A percentile compares a stretch with the other conserved stretches of the same genome.
Evolutionary conservation across 2,888 invertebrate genomes (phyloP).

Genomic region (Caenorhabditis doughertyi): DNA sequence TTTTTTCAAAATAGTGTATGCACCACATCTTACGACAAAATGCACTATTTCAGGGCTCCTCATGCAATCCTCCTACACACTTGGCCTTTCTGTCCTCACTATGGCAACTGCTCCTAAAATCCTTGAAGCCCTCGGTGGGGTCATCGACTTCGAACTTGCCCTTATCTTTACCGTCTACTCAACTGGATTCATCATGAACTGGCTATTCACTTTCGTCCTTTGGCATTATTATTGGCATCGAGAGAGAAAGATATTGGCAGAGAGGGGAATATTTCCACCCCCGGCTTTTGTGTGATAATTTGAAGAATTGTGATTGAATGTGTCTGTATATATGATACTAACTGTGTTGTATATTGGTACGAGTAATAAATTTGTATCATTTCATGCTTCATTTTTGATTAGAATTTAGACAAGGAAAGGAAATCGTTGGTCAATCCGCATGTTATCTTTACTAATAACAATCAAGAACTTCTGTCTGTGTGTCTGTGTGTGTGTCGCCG

Average conservation of each 20-base stretch:
- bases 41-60: conserved; percentile 72
- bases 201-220: conserved; percentile 76
- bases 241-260: conserved; percentile 63
- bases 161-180: conserved; percentile 65
- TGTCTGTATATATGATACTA: too few species aligned
- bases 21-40: too few species aligned
- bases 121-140: conserved; percentile 74
- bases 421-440: too few species aligned
- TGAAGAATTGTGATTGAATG: background rate
- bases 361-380: background rate
- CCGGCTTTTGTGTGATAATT: conserved; percentile 52
- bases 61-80: conserved; percentile 82
- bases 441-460: too few species aligned
- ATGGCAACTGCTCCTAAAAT: conserved; percentile 83
- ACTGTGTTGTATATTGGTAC: background rate
- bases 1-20: too few species aligned
- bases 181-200: conserved; percentile 67
- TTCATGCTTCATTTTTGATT: too few species aligned
- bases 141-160: conserved; percentile 66
- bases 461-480: too few species aligned
- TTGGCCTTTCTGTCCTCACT: conserved; percentile 82
- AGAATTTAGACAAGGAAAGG: too few species aligned
- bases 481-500: too few species aligned
- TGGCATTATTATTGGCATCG: conserved; percentile 79
- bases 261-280: conserved; percentile 60